Evolutionary conservation across 2,113 vertebrate genomes (phyloP), one percentile per base, ranked within the genome.

Genomic region (Lates calcarifer): DNA sequence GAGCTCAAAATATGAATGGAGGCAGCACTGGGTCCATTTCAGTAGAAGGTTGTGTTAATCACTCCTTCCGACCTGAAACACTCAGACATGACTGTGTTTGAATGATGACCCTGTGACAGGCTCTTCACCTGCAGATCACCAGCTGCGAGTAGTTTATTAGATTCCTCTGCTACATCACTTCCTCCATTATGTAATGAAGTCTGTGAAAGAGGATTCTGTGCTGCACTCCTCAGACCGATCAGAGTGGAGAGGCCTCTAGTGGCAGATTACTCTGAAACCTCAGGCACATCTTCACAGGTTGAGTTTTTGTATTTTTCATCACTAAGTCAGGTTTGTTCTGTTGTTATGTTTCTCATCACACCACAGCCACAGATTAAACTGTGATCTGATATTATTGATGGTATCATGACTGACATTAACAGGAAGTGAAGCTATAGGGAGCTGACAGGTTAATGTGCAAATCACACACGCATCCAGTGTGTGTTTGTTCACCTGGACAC

Each of bases 221-320:
- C 6, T 41, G 11, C 29, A 22, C 8, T 33, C 43, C 6, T 26
- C 31, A 13, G 24, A 41, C 57, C 37, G n/a, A 66, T 9, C 31
- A 12, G 14, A n/a, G 56, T 28, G 37, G 39, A 64, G 68, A 58
- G 70, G 83, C 90, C 79, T 79, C 88, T 90, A 58, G 77, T 86
- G 89, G 79, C 28, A 65, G 24, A 49, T 58, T 1, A n/a, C 12
- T 29, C 28, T 55, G 24, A n/a, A 33, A 29, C n/a, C 45, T 55
- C n/a, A 41, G 18, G 8, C 18, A 33, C 57, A 0, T n/a, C 35
- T 61, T 26, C n/a, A 4, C 28, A 61, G 29, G 14, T 37, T 47
- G 7, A 8, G 5, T 6, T n/a, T 33, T 51, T 22, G 11, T 67
- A 7, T n/a, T 51, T 31, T 29, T 33, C 29, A 35, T 53, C 20